Evolutionary conservation across 2,113 vertebrate species (phyloP), one percentile per base, ranked within the genome.

Genomic region (Eublepharis macularius): DNA sequence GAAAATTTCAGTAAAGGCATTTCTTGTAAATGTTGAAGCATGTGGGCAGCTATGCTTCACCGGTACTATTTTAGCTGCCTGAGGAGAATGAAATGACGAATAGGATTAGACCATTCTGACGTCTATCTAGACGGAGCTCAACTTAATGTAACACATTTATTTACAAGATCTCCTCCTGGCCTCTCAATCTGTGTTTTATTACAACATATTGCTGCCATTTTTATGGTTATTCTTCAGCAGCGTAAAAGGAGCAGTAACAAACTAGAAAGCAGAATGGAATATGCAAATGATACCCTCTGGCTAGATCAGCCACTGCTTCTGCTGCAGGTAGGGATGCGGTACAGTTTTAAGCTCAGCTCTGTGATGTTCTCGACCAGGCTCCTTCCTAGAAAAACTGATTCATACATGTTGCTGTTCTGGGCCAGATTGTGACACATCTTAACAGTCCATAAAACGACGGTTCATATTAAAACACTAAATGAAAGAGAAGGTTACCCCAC

Each of bases 381-480:
- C 36, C 51, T 60, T 78, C 34, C 76, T 24, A 3, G 24, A 78
- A 60, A 78, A 60, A 60, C 54, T 10, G 11, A 54, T 19, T 11
- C 11, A 8, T 6, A 21, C 34, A 11, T 0, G 0, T 0, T 0
- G 70, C 19, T 49, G 9, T 24, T 0, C 0, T 13, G 54, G 73
- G 79, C 63, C 10, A 10, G 36, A 21, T 0, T 0, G n/a, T 0
- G 4, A 49, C 3, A 4, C n/a, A 12, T 0, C 0, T 2, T 1
- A 65, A 26, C 17, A 47, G 43, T 11, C 29, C 45, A 24, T 13
- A 24, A 76, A 51, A 54, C 6, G 49, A n/a, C 34, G 57, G 21
- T 36, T 51, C n/a, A 51, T 39, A 60, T 21, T 41, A 6, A 12
- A 39, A 26, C 21, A 9, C 34, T 39, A 39, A 78, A 78, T 57